Evolutionary conservation across 2,888 invertebrate genomes (phyloP), one percentile per base, ranked within the genome.

Genomic region (Neoscelio sp.): DNA sequence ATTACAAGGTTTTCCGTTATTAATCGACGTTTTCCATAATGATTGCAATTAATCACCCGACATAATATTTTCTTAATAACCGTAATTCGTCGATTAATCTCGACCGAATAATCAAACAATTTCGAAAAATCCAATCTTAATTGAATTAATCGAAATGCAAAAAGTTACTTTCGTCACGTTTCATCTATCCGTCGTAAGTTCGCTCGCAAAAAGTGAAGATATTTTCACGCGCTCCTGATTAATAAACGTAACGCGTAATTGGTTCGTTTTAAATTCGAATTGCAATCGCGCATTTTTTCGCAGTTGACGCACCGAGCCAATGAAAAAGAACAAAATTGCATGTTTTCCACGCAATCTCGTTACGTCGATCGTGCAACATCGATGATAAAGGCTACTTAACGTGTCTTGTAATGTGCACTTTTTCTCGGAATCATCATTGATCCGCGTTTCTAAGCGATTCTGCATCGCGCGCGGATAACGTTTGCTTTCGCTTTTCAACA

Each of bases 401-500:
- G 44, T 33, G 40, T 28, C 42, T 28, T 15, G 40, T 58, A 77
- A 71, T 65, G 42, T 7, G 33, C 35, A 60, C 40, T 52, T 71
- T 68, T 73, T 78, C 73, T 78, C 13, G 26, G 60, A 73, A 67
- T 58, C 62, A 46, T 71, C 52, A 67, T 65, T 50, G 60, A 65
- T 65, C 20, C 20, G 52, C 42, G 20, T 10, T 46, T 46, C 46
- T 5, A 12, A 20, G 10, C 10, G 44, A 68, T 62, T 78, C 56
- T 64, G 40, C 54, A 73, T 60, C 56, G 44, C 54, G 17, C 17
- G 10, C 23, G 10, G 15, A 44, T 7, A 8, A 44, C 15, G 15
- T 52, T 60, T 58, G 73, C 73, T 78, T 78, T 78, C 73, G 78
- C 78, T 78, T 73, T 78, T 73, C 62, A 78, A 62, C 67, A 67